These are phyloP conservation scores for Philhelius pedissequus DNA, from an alignment of 2,888 invertebrate genomes.

Conservation along the genomic window DNA sequence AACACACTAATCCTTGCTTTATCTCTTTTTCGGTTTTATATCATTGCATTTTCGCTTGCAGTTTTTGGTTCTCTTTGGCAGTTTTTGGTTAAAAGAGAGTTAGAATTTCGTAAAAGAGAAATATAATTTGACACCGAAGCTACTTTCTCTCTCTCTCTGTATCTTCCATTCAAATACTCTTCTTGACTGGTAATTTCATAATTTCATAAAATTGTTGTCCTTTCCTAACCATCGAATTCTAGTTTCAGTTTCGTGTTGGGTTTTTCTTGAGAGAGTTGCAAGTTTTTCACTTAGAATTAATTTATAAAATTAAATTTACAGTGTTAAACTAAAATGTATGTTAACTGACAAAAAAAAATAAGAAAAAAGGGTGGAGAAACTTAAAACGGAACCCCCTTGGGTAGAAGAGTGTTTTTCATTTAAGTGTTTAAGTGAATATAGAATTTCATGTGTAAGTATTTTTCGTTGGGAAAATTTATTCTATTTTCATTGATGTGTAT, in stretches of 20 bases:
- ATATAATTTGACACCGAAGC: neutral
- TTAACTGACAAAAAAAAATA: neutral
- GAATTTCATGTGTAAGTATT: slow-evolving; percentile 5
- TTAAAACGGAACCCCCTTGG: neutral
- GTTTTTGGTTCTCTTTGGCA: slow-evolving; percentile 1
- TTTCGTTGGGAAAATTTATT: neutral
- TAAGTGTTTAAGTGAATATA: neutral
- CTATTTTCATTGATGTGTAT: slow-evolving; percentile 3
- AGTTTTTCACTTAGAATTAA: neutral
- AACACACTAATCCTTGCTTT: neutral
- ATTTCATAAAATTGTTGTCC: slow-evolving; percentile 53
- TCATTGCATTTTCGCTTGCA: slow-evolving; percentile 11
- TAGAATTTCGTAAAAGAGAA: neutral
- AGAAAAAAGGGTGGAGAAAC: neutral
- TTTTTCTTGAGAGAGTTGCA: slow-evolving; percentile 51
- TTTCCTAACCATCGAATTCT: slow-evolving; percentile 32
- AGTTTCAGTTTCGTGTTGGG: slow-evolving; percentile 45
- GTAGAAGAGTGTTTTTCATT: neutral
- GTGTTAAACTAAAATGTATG: neutral
- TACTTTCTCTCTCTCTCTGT: neutral
- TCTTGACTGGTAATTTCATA: slow-evolving; percentile 24
- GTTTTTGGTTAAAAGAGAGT: neutral
- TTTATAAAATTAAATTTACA: neutral
- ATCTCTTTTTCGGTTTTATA: neutral
- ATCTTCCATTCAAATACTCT: neutral